These are phyloP conservation scores for Coenobita brevimanus DNA, from an alignment of 1,140 invertebrate species.

Conservation along the genomic window DNA sequence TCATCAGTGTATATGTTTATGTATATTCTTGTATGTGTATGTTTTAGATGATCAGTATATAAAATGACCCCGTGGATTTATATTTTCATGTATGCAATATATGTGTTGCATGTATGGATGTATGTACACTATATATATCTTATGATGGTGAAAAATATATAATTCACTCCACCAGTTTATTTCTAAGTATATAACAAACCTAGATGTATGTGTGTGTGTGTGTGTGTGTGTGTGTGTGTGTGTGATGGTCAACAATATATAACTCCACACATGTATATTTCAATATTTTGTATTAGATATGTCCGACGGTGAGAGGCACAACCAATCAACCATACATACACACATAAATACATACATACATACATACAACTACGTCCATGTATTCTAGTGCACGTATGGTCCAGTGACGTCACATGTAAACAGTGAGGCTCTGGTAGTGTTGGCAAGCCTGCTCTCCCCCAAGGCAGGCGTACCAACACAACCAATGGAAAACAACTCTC, in stretches of 20 bases:
- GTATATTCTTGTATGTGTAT: too few relatives aligned
- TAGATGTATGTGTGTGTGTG: background rate
- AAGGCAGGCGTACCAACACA: conserved; percentile 34
- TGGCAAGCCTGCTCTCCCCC: conserved; percentile 29
- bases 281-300: background rate
- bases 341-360: background rate
- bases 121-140: too few relatives aligned
- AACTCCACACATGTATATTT: background rate
- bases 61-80: too few relatives aligned
- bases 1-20: too few relatives aligned
- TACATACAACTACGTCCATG: background rate
- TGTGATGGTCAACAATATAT: background rate
- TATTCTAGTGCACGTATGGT: too few relatives aligned
- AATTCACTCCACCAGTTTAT: too few relatives aligned
- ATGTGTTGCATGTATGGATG: too few relatives aligned
- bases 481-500: background rate
- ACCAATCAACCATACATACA: background rate
- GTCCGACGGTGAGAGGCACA: background rate
- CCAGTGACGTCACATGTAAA: too few relatives aligned
- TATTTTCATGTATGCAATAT: too few relatives aligned
- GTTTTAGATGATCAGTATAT: too few relatives aligned
- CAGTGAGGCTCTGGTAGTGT: background rate
- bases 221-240: conserved; percentile 32
- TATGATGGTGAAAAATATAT: too few relatives aligned
- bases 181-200: too few relatives aligned